Conservation (phyloP, 1,140 invertebrate species). For the Ephestia elutella region DNA sequence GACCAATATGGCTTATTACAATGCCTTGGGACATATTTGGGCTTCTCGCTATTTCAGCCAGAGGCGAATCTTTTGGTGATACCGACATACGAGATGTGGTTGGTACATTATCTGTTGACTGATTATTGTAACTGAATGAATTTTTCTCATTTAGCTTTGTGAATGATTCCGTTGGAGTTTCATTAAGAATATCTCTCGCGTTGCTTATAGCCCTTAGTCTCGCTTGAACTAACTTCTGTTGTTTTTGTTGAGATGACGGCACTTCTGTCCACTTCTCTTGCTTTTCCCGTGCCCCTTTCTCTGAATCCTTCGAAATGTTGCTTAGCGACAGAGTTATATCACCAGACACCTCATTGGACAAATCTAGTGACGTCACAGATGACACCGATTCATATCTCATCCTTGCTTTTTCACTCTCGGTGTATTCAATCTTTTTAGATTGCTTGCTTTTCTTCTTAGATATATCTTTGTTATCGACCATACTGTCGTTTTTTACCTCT, state of each 20-base stretch:
- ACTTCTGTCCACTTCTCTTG: conserved; percentile 63
- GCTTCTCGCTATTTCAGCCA: conserved; percentile 31
- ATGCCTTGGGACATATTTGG: conserved; percentile 36
- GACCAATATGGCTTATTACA: conserved; percentile 58
- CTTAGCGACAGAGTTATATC: conserved; percentile 64
- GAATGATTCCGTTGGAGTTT: conserved; percentile 49
- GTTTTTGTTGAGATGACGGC: conserved; percentile 58
- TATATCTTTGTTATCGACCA: conserved; percentile 27
- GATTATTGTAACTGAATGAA: conserved; percentile 31
- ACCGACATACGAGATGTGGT: conserved; percentile 50
- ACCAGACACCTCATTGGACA: conserved; percentile 53
- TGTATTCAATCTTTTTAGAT: conserved; percentile 66
- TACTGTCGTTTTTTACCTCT: conserved; percentile 54
- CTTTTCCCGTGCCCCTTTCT: conserved; percentile 39
- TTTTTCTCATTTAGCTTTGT: conserved; percentile 57
- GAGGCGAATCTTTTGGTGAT: conserved; percentile 46
- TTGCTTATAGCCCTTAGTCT: conserved; percentile 68
- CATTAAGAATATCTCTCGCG: conserved; percentile 65
- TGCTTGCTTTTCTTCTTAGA: conserved; percentile 57
- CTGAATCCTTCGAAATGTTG: conserved; percentile 51
- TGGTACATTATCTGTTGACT: conserved; percentile 31
- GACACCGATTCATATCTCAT: conserved; percentile 70
- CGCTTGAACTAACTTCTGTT: conserved; percentile 67
- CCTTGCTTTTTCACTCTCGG: conserved; percentile 63
- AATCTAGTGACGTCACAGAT: conserved; percentile 62